Base-by-base conservation (phyloP, 2,113 vertebrate genomes). In the Atrichornis clamosus region DNA sequence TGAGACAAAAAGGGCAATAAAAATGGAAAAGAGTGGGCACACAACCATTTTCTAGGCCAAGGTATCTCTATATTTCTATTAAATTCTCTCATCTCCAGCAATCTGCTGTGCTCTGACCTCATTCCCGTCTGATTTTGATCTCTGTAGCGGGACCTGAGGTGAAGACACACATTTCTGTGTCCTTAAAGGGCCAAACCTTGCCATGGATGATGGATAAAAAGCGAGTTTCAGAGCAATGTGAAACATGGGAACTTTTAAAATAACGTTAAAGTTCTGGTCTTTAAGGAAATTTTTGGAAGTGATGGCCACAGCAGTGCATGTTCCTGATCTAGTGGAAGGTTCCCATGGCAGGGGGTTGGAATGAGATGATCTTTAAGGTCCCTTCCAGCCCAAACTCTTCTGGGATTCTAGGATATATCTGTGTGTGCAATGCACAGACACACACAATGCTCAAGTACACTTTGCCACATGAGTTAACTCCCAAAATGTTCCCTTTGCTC, bases 71-170 rank as follows among this genome's bases (percentile, higher is more conserved):
- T 3, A 69, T 27, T 86, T 84, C 10, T 5, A 64, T 22, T 2
- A 41, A 90, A 80, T 85, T 56, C 60, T 80, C 69, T 89, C 70
- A 35, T 49, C 49, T 74, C 49, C 13, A 4, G 62, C 28, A 82
- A 79, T 77, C 76, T 83, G 77, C 85, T 89, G 56, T 22, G 60
- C 79, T 53, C 52, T 93, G 79, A 81, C 65, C 78, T 82, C 11
- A 22, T 27, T 73, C 41, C 87, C 22, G 30, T 59, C 76, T 33
- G 56, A 50, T 37, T 89, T 78, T 7, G 3, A 47, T 79, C 87
- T 74, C 77, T 72, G 72, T 1, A 73, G 74, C 83, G 83, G 50
- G 60, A 41, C 35, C 73, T 30, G 53, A 84, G 65, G 37, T 44
- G 76, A 65, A 78, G 32, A 39, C 23, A 72, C n/a, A 64, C 30